phyloP scores from a whole-genome alignment of 1,140 invertebrate genomes.

The Brachionus rotundiformis region DNA sequence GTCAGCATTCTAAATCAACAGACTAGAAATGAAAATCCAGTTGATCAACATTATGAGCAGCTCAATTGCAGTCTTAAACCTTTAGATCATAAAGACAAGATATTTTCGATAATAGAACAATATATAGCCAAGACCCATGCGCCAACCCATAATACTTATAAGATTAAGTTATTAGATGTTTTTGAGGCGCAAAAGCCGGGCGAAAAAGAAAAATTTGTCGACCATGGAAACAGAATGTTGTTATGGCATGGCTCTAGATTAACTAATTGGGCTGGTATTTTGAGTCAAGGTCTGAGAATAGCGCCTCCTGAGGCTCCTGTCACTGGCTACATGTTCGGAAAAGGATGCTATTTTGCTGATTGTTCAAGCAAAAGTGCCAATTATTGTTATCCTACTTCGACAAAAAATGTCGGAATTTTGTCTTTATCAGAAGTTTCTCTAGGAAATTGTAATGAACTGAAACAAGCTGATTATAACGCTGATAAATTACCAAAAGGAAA shows the following conservation, averaged over 20 bases:
- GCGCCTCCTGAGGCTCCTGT: conserved; percentile 90
- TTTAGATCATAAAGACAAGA: conserved; percentile 64
- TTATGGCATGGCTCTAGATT: conserved; percentile 93
- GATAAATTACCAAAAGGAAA: conserved; percentile 74
- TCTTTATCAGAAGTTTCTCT: conserved; percentile 92
- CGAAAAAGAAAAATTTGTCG: conserved; percentile 79
- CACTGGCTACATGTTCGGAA: conserved; percentile 72
- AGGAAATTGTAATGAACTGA: conserved; percentile 80
- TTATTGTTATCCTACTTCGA: conserved; percentile 80
- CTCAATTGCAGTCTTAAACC: conserved; percentile 76
- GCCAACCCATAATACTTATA: conserved; percentile 76
- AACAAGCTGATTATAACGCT: conserved; percentile 72
- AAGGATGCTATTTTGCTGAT: conserved; percentile 88
- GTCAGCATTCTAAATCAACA: conserved; percentile 75
- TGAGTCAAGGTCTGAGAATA: conserved; percentile 94
- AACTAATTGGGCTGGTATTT: conserved; percentile 91
- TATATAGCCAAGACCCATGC: conserved; percentile 87
- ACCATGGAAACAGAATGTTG: conserved; percentile 75
- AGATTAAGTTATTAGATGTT: conserved; percentile 74
- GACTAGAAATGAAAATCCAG: conserved; percentile 68
- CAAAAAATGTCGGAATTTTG: conserved; percentile 78
- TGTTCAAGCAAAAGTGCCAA: conserved; percentile 99
- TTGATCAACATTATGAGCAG: conserved; percentile 85
- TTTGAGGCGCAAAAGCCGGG: conserved; percentile 71
- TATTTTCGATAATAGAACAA: conserved; percentile 74